Conservation (phyloP, 2,888 invertebrate species). For the Tenthredo scrophulariae region DNA sequence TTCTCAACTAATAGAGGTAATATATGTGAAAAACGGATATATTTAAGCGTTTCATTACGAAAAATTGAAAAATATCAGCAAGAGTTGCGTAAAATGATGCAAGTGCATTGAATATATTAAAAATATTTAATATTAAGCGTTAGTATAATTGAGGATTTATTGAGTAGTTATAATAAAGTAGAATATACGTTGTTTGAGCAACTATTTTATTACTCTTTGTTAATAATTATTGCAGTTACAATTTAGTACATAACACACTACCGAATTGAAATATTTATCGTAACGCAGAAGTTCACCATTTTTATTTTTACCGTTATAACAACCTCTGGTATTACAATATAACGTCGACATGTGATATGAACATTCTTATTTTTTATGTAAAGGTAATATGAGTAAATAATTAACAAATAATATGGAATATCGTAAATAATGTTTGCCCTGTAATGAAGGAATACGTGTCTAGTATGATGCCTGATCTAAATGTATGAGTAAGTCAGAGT, state of each 20-base stretch:
- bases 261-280: slow-evolving; percentile 35
- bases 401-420: neutral
- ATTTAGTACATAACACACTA: slow-evolving; percentile 56
- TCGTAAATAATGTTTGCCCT: neutral
- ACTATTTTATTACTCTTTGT: slow-evolving; percentile 66
- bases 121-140: neutral
- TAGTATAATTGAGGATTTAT: neutral
- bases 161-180: neutral
- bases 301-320: slow-evolving; percentile 6
- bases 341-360: slow-evolving; percentile 29
- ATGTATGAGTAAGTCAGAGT: neutral
- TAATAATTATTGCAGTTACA: slow-evolving; percentile 71
- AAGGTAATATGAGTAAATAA: neutral
- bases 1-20: neutral
- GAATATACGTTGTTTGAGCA: slow-evolving; percentile 32
- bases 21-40: slow-evolving; percentile 1
- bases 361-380: slow-evolving; percentile 1
- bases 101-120: neutral
- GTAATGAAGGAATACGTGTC: neutral
- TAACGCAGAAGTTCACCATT: slow-evolving; percentile 6
- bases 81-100: neutral
- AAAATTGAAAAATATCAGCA: neutral
- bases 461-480: neutral
- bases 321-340: slow-evolving; percentile 18
- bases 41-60: neutral